phyloP scores from a whole-genome alignment of 1,140 invertebrate species.

The Danaus plexippus region DNA sequence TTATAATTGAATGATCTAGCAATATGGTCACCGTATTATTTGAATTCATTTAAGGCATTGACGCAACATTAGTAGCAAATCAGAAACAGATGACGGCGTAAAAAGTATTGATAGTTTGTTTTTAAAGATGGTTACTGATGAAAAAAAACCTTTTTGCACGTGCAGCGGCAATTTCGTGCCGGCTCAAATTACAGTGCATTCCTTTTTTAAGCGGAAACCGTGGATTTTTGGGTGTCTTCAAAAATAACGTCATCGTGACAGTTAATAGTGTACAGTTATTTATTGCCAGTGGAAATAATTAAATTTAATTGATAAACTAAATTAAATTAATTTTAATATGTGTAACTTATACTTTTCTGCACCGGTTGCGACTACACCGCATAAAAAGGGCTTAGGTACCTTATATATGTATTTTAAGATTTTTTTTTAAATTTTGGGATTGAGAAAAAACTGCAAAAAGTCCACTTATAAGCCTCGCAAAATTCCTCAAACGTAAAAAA shows the following conservation, averaged over 20 bases:
- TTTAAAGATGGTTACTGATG: slow-evolving; percentile 47
- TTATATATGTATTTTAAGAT: no score
- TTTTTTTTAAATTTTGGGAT: slow-evolving; percentile 2
- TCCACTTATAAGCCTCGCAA: neutral
- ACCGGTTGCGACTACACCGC: no score
- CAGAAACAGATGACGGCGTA: slow-evolving; percentile 49
- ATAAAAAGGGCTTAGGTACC: no score
- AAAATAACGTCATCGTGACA: slow-evolving; percentile 30
- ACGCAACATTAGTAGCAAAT: slow-evolving; percentile 57
- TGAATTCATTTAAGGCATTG: slow-evolving; percentile 35
- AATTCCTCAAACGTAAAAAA: slow-evolving; percentile 11
- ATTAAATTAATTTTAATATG: no score
- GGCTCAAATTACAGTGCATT: slow-evolving; percentile 57
- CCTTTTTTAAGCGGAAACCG: slow-evolving; percentile 62
- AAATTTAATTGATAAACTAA: neutral
- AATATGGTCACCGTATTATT: slow-evolving; percentile 11
- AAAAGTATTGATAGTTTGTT: slow-evolving; percentile 37
- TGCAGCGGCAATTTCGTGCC: slow-evolving; percentile 55
- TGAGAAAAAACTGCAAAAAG: slow-evolving; percentile 6
- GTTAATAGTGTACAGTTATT: slow-evolving; percentile 11
- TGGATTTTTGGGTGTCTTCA: slow-evolving; percentile 49
- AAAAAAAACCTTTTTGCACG: slow-evolving; percentile 49
- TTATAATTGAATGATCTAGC: neutral
- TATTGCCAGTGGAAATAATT: neutral
- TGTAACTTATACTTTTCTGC: no score